Evolutionary conservation across 2,888 invertebrate genomes (phyloP), one percentile per base, ranked within the genome.

Genomic region (Coenonympha glycerion): DNA sequence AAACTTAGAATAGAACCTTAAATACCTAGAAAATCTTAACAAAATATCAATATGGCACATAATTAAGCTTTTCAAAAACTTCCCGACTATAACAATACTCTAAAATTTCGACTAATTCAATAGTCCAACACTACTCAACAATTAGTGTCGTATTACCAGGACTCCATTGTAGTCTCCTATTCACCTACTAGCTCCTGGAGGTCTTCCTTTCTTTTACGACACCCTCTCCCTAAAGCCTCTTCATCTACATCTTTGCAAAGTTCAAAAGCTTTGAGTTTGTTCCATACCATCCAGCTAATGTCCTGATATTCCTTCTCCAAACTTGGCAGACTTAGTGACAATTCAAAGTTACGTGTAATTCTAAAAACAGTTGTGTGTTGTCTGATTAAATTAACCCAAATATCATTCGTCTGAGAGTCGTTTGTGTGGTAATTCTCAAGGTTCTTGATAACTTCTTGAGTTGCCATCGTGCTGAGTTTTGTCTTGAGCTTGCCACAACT

Each of bases 231-330:
- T 0, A 68, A 8, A 0, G 77, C 66, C 0, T 57, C 56, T 13
- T 79, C 76, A 8, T 79, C 73, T 3, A 70, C 11, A 40, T 70
- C 78, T 59, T 78, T 76, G 46, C 76, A 81, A 2, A 66, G 55
- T 26, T 73, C 66, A 5, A 81, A 64, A 52, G 71, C 73, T 41
- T 66, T 64, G 0, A 64, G 44, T 51, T 79, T 78, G n/a, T 67
- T 68, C 6, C 68, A 48, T 0, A 75, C 9, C 1, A 73, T 16
- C 18, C 33, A 31, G 15, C 54, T 49, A 11, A 55, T 16, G 9
- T 47, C 3, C 4, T 64, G 52, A 31, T 68, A 65, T 16, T 62
- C 59, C 11, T 52, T 55, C 18, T 65, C 55, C 0, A 71, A 21
- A 49, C 73, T 75, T 2, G 63, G 50, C 6, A 56, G 36, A 0